Evolutionary conservation across 2,113 vertebrate genomes (phyloP).

Genomic region (Mobula hypostoma): DNA sequence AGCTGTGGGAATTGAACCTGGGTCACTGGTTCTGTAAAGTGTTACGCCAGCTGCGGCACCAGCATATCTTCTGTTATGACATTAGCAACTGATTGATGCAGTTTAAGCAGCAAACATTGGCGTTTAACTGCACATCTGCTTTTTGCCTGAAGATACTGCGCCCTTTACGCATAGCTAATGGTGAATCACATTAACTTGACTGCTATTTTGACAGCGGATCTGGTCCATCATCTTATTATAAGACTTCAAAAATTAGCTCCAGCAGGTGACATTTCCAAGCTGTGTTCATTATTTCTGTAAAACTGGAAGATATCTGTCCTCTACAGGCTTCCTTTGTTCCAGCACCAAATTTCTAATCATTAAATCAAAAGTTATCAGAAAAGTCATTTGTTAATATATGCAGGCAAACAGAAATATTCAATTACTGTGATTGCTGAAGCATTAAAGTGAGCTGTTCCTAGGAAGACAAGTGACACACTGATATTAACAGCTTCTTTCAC

Average conservation of each 20-base stretch:
- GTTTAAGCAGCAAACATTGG: neutral
- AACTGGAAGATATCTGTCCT: neutral
- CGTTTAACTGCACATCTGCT: neutral
- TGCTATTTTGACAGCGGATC: neutral
- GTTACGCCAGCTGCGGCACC: no score
- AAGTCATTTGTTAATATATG: neutral
- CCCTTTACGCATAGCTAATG: neutral
- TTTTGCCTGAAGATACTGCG: neutral
- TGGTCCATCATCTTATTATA: neutral
- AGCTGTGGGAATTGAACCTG: no score
- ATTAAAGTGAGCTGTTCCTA: neutral
- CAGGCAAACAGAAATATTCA: neutral
- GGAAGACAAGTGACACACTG: neutral
- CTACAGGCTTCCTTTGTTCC: neutral
- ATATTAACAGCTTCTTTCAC: neutral
- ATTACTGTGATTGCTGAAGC: neutral
- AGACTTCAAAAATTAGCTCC: neutral
- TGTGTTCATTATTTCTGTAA: neutral
- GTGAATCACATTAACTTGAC: neutral
- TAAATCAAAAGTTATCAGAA: neutral
- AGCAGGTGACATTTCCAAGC: neutral
- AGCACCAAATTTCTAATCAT: neutral
- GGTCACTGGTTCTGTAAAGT: no score
- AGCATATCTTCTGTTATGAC: neutral
- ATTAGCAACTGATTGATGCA: neutral